Percentiles rank a stretch among this genome's conserved stretches.
Evolutionary conservation across 2,888 invertebrate species (phyloP).

Genomic region (Prosopocoilus inquinatus): DNA sequence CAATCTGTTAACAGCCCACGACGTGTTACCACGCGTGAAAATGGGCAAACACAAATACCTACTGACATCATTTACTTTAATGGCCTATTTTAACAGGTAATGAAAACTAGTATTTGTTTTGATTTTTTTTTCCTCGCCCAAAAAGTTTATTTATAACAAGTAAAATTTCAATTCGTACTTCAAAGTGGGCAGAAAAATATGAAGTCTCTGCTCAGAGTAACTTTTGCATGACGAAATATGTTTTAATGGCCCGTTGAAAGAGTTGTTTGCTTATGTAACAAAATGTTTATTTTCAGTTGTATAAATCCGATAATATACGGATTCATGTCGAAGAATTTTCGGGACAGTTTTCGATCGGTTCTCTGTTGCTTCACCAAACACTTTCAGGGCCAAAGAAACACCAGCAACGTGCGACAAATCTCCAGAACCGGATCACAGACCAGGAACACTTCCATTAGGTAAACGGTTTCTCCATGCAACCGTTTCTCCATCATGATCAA

Average conservation of each 20-base stretch:
- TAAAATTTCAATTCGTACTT: too few relatives aligned
- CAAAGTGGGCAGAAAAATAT: too few relatives aligned
- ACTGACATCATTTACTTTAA: conserved; percentile 60
- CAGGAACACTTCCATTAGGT: conserved; percentile 41
- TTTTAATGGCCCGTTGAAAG: neutral
- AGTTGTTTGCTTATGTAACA: neutral
- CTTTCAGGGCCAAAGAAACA: conserved; percentile 21
- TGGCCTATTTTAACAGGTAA: conserved; percentile 69
- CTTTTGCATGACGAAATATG: too few relatives aligned
- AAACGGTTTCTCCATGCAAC: conserved; percentile 12
- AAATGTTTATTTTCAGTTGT: conserved; percentile 53
- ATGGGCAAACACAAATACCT: conserved; percentile 59
- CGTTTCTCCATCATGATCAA: too few relatives aligned
- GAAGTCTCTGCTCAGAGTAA: too few relatives aligned
- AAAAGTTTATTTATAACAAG: too few relatives aligned
- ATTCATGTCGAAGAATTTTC: conserved; percentile 71
- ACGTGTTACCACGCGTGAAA: conserved; percentile 53
- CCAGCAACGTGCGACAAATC: conserved; percentile 36
- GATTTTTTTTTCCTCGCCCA: too few relatives aligned
- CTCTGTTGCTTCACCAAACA: conserved; percentile 46
- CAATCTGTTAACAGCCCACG: conserved; percentile 64
- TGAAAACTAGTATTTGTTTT: neutral
- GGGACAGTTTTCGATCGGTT: conserved; percentile 57
- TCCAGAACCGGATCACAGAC: conserved; percentile 44
- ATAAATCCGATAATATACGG: conserved; percentile 73